A percentile compares a stretch with the other conserved stretches of the same genome.
Evolutionary conservation across 2,113 vertebrate species (phyloP).

Genomic region (Sminthopsis crassicaudata): DNA sequence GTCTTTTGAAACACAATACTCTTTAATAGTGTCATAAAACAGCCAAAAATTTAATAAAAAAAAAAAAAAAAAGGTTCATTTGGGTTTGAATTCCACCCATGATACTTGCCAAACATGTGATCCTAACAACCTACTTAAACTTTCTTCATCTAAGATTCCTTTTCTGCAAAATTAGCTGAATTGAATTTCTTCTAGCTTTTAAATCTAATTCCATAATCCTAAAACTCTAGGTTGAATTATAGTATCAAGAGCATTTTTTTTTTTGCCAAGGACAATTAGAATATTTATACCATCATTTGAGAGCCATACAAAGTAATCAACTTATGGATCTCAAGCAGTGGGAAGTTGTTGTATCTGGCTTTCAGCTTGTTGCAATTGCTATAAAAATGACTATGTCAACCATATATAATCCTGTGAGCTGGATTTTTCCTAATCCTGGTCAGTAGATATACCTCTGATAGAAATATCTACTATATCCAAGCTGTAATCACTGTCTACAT

Average conservation of each 20-base stretch:
- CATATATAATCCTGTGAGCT: too few relatives aligned
- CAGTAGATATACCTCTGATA: too few relatives aligned
- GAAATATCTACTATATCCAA: background rate
- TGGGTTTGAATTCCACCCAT: background rate
- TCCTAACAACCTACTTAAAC: background rate
- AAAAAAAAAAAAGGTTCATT: background rate
- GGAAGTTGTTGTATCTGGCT: background rate
- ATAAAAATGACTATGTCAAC: too few relatives aligned
- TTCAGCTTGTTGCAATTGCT: too few relatives aligned
- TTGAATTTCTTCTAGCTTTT: background rate
- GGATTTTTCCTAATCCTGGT: too few relatives aligned
- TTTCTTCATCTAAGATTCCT: background rate
- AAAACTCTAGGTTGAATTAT: background rate
- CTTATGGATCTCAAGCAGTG: too few relatives aligned
- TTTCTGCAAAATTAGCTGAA: background rate
- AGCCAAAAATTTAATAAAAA: background rate
- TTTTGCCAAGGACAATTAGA: too few relatives aligned
- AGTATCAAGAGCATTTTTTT: background rate
- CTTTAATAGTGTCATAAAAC: background rate
- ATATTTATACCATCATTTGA: too few relatives aligned
- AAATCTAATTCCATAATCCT: background rate
- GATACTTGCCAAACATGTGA: background rate
- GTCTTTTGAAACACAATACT: background rate
- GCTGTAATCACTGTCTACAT: background rate
- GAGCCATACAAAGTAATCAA: too few relatives aligned